A percentile compares a stretch with the other conserved stretches of the same genome.
Conservation (phyloP, 2,797 vertebrate species). For the Synanceia verrucosa region DNA sequence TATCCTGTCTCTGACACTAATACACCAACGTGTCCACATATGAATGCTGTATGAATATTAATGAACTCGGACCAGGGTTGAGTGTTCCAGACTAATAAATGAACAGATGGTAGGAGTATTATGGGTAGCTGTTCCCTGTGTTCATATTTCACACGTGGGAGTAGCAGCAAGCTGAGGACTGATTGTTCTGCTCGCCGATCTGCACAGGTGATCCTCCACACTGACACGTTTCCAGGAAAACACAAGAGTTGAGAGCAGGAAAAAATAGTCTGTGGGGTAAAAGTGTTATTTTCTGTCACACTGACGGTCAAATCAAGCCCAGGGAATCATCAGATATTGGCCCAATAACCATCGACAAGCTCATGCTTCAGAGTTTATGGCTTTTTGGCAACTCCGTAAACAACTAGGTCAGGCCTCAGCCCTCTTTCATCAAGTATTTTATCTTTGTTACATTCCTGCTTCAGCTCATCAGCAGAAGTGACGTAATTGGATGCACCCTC, state of each 20-base stretch:
- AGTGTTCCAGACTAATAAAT: constrained; percentile 77
- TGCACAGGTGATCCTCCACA: constrained; percentile 59
- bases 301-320: constrained; percentile 7
- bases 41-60: constrained; percentile 77
- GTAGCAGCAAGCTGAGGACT: constrained; percentile 43
- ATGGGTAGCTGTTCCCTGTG: constrained; percentile 68
- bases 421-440: constrained; percentile 38
- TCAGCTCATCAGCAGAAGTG: constrained; percentile 43
- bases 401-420: constrained; percentile 24
- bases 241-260: neutral
- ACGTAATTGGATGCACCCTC: constrained; percentile 47
- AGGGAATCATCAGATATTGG: neutral
- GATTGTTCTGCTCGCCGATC: constrained; percentile 52
- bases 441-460: constrained; percentile 48
- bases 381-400: constrained; percentile 20
- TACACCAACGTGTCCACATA: constrained; percentile 63
- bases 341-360: neutral
- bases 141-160: constrained; percentile 69
- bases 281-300: constrained; percentile 15
- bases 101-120: constrained; percentile 76
- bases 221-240: constrained; percentile 33
- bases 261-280: neutral
- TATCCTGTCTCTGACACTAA: constrained; percentile 65
- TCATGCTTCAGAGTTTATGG: neutral
- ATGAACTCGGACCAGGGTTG: constrained; percentile 66